phyloP scores from a whole-genome alignment of 2,113 vertebrate species.

The Syngnathus scovelli region DNA sequence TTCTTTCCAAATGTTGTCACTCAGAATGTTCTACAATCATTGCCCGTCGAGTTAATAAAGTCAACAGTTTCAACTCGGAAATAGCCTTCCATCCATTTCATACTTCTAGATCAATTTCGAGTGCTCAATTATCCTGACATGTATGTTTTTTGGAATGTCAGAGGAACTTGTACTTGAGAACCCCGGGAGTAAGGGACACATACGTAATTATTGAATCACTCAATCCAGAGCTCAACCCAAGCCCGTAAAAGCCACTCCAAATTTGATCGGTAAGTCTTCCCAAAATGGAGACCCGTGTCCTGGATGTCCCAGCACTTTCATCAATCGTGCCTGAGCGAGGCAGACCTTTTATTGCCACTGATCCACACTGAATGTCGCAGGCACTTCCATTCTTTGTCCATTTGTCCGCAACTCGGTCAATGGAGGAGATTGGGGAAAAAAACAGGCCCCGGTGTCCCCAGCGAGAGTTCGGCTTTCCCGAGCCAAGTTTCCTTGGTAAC shows the following conservation, averaged over 20 bases:
- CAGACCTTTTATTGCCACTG: conserved; percentile 10
- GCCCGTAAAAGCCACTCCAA: background rate
- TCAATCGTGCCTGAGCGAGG: background rate
- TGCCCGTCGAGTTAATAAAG: too few relatives aligned
- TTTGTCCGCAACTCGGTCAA: conserved; percentile 36
- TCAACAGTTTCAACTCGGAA: too few relatives aligned
- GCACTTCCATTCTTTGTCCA: conserved; percentile 28
- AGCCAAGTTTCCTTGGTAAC: conserved; percentile 56
- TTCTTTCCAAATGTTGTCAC: background rate
- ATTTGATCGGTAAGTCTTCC: background rate
- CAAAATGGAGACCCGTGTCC: background rate
- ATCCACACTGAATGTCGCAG: conserved; percentile 26
- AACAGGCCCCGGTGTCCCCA: conserved; percentile 22
- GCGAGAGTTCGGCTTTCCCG: conserved; percentile 30
- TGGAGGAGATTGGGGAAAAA: conserved; percentile 25
- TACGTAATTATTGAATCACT: background rate
- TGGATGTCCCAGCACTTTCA: background rate
- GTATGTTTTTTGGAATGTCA: too few relatives aligned
- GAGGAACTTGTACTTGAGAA: too few relatives aligned
- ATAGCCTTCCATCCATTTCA: too few relatives aligned
- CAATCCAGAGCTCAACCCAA: background rate
- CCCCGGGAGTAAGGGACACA: background rate
- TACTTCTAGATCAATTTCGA: too few relatives aligned
- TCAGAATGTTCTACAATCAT: too few relatives aligned
- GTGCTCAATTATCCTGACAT: too few relatives aligned